A percentile compares a stretch with the other conserved stretches of the same genome.
Evolutionary conservation across 1,140 invertebrate species (phyloP).

Genomic region (Battus philenor): DNA sequence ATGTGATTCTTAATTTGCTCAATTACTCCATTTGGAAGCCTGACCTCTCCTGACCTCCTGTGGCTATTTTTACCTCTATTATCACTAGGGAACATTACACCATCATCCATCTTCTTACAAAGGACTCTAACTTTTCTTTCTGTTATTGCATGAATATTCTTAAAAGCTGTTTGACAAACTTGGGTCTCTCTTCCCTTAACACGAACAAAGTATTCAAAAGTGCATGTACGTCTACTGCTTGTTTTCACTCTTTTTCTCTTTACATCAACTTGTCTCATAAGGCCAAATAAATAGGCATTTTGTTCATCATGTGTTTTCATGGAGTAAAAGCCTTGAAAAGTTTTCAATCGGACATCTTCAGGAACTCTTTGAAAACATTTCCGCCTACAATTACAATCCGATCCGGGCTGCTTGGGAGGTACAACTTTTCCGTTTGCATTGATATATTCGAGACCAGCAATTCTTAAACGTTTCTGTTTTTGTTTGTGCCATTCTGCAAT

Average conservation of each 20-base stretch:
- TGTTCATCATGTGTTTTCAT: conserved; percentile 78
- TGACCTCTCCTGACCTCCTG: conserved; percentile 71
- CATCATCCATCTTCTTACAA: conserved; percentile 78
- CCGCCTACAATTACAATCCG: conserved; percentile 75
- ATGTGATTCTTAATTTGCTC: conserved; percentile 77
- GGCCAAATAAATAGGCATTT: conserved; percentile 78
- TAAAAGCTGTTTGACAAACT: conserved; percentile 77
- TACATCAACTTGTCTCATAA: conserved; percentile 77
- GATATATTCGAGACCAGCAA: conserved; percentile 76
- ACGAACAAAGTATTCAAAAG: conserved; percentile 77
- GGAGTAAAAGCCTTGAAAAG: conserved; percentile 77
- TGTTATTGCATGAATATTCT: conserved; percentile 77
- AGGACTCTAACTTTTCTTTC: conserved; percentile 76
- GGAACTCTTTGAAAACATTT: conserved; percentile 75
- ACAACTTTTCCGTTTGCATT: conserved; percentile 77
- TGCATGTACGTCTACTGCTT: conserved; percentile 75
- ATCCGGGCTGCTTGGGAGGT: conserved; percentile 71
- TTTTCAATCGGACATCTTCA: conserved; percentile 68
- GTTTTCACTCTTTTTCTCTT: conserved; percentile 75
- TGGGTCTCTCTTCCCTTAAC: conserved; percentile 76
- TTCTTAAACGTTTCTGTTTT: conserved; percentile 76
- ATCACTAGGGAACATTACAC: conserved; percentile 77
- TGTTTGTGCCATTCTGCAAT: conserved; percentile 78
- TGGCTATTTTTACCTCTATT: conserved; percentile 74
- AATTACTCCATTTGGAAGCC: conserved; percentile 70